These are phyloP conservation scores for Gorsachius goisagi DNA, from an alignment of 2,113 vertebrate species.

Conservation along the genomic window DNA sequence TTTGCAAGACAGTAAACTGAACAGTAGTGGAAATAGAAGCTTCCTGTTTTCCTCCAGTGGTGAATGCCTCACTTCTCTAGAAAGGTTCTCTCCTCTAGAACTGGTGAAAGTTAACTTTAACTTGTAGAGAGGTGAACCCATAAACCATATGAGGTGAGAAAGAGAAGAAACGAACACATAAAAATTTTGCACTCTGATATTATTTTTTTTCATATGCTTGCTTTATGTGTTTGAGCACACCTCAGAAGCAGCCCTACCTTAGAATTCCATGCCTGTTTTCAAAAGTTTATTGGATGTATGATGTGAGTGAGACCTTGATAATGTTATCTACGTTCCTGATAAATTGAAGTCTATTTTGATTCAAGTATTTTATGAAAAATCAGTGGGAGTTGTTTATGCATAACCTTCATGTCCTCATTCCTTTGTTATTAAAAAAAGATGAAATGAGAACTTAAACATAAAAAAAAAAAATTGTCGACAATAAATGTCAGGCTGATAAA, in stretches of 20 bases:
- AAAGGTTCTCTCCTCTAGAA: background rate
- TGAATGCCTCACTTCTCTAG: background rate
- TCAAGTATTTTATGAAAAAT: background rate
- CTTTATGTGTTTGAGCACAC: background rate
- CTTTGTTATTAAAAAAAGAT: conserved; percentile 21
- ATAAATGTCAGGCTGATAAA: conserved; percentile 43
- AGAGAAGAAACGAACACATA: background rate
- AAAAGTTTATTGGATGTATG: background rate
- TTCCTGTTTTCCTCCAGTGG: background rate
- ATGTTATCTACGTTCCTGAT: background rate
- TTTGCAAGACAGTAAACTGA: background rate
- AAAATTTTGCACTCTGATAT: background rate
- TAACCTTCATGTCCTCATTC: background rate
- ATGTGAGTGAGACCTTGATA: background rate
- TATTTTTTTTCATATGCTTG: background rate
- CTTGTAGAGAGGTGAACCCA: background rate
- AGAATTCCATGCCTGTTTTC: background rate
- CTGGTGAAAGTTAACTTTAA: background rate
- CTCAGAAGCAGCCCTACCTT: background rate
- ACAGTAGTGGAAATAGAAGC: background rate
- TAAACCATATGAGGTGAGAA: background rate
- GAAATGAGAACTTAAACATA: background rate
- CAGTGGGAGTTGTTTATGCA: background rate
- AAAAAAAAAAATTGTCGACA: background rate
- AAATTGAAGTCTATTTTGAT: background rate